Conservation (phyloP, 2,888 invertebrate genomes). For the Caenorhabditis virilis region DNA sequence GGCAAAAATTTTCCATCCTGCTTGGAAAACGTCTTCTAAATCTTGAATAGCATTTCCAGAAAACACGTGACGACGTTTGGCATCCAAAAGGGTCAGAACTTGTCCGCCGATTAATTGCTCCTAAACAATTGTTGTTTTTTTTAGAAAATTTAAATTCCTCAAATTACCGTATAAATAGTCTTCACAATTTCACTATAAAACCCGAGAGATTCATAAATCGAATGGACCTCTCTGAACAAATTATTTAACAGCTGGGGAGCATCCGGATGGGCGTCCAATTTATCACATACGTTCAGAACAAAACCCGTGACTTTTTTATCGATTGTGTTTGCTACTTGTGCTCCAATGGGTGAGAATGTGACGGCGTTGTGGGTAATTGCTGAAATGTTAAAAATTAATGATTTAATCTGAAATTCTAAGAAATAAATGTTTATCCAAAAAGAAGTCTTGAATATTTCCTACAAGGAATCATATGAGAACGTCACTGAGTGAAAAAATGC, state of each 20-base stretch:
- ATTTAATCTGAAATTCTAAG: background rate
- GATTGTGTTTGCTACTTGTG: slow-evolving; percentile 17
- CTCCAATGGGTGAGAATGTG: slow-evolving; percentile 19
- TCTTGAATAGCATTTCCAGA: slow-evolving; percentile 16
- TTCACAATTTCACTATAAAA: slow-evolving; percentile 27
- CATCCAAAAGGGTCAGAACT: slow-evolving; percentile 27
- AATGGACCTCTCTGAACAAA: slow-evolving; percentile 29
- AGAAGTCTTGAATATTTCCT: background rate
- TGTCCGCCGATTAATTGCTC: slow-evolving; percentile 38
- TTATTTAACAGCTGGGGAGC: slow-evolving; percentile 27
- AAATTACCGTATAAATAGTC: slow-evolving; percentile 11
- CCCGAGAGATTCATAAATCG: slow-evolving; percentile 22
- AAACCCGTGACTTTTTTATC: slow-evolving; percentile 26
- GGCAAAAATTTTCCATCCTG: slow-evolving; percentile 32
- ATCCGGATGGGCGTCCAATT: slow-evolving; percentile 17
- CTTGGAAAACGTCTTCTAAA: slow-evolving; percentile 30
- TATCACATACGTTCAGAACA: slow-evolving; percentile 14
- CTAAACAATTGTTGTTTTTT: background rate
- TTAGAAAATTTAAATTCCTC: background rate
- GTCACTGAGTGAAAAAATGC: too few relatives aligned
- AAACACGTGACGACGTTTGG: slow-evolving; percentile 26
- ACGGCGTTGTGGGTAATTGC: slow-evolving; percentile 25
- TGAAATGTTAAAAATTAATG: background rate
- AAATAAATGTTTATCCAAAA: background rate
- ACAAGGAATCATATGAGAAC: too few relatives aligned